A percentile compares a stretch with the other conserved stretches of the same genome.
Conservation (phyloP, 1,140 invertebrate genomes). For the Lithobius niger region DNA sequence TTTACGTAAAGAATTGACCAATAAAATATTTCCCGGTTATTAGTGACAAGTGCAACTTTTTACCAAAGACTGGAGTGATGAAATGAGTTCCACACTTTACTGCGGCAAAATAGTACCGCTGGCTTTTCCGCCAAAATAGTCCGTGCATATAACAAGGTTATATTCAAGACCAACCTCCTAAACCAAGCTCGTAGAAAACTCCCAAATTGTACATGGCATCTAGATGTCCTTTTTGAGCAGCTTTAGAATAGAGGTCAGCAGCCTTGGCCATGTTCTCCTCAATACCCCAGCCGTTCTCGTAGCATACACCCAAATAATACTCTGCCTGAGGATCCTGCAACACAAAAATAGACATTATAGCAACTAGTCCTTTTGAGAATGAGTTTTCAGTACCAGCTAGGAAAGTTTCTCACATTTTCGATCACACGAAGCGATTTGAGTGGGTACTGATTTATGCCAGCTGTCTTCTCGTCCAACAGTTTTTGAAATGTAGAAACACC, state of each 20-base stretch:
- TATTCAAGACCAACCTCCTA: too few species aligned
- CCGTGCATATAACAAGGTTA: too few species aligned
- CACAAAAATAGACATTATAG: background rate
- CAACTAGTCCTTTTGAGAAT: too few species aligned
- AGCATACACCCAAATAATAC: conserved; percentile 28
- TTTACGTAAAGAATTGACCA: too few species aligned
- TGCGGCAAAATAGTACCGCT: too few species aligned
- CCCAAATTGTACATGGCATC: conserved; percentile 24
- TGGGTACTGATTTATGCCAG: conserved; percentile 16
- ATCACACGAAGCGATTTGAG: conserved; percentile 22
- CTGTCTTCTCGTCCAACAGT: conserved; percentile 22
- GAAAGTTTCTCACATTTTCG: conserved; percentile 5
- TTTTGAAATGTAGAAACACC: too few species aligned
- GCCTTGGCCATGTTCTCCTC: conserved; percentile 22
- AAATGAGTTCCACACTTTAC: too few species aligned
- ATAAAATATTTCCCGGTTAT: too few species aligned
- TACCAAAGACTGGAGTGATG: too few species aligned
- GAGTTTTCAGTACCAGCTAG: conserved; percentile 5
- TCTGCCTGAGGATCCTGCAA: conserved; percentile 25
- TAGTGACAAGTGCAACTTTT: too few species aligned
- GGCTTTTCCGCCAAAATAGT: too few species aligned
- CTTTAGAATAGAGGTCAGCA: conserved; percentile 21
- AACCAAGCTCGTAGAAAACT: conserved; percentile 24
- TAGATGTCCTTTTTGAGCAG: conserved; percentile 23
- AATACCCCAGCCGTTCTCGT: conserved; percentile 28